Conservation (phyloP, 2,113 vertebrate species). For the Meleagris gallopavo region DNA sequence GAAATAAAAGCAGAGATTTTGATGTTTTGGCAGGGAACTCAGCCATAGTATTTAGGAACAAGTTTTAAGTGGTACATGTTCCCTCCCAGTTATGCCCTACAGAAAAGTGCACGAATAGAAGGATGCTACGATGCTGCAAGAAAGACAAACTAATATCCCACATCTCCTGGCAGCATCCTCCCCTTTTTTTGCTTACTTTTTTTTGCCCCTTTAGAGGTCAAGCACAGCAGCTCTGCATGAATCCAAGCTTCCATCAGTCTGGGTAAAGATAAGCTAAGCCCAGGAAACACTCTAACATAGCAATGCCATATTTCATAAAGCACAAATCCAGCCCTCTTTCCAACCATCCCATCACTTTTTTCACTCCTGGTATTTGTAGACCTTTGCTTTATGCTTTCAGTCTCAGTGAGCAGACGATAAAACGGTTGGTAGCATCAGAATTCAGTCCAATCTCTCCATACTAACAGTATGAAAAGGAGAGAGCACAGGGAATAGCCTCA, state of each 20-base stretch:
- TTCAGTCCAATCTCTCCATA: background rate
- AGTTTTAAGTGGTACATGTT: background rate
- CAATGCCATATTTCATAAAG: background rate
- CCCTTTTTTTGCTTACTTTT: no score
- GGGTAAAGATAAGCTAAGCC: background rate
- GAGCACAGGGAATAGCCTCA: background rate
- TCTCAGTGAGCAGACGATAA: background rate
- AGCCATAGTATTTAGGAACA: background rate
- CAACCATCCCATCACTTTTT: background rate
- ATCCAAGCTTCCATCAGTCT: background rate
- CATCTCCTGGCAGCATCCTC: rapidly evolving
- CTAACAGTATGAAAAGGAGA: background rate
- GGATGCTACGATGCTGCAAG: background rate
- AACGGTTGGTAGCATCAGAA: background rate
- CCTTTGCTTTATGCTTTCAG: background rate
- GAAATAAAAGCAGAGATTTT: background rate
- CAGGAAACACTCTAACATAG: background rate
- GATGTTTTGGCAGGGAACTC: background rate
- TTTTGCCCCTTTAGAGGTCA: background rate
- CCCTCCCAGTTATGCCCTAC: background rate
- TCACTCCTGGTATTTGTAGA: background rate
- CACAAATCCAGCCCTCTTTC: background rate
- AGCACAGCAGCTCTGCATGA: background rate
- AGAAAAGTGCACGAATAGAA: background rate
- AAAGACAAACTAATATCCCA: background rate